Evolutionary conservation across 2,888 invertebrate genomes (phyloP).

Genomic region (Calliscelio sp.): DNA sequence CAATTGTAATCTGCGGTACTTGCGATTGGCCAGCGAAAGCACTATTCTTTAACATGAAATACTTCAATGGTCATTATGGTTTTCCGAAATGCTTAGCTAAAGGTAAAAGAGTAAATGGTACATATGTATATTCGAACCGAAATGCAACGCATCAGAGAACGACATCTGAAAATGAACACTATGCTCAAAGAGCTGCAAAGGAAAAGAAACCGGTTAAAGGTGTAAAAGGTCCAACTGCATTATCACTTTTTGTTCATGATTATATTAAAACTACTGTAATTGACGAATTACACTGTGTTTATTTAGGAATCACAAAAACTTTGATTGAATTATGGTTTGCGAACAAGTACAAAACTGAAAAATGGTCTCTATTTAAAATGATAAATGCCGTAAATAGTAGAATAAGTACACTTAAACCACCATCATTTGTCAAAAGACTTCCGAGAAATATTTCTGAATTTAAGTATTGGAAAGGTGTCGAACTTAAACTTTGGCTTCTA

Average conservation of each 20-base stretch:
- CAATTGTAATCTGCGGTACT: constrained; percentile 31
- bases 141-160: not conserved
- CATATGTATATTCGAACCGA: not conserved
- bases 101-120: not conserved
- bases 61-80: constrained; percentile 17
- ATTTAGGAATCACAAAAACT: constrained; percentile 22
- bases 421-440: constrained; percentile 16
- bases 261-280: constrained; percentile 13
- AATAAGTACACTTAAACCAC: not conserved
- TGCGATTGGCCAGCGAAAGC: constrained; percentile 41
- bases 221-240: constrained; percentile 20
- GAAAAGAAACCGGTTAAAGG: not conserved
- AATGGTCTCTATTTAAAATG: not conserved
- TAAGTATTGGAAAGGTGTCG: constrained; percentile 15
- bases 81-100: constrained; percentile 17
- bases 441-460: constrained; percentile 10
- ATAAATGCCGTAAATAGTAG: not conserved
- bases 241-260: constrained; percentile 7
- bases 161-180: not conserved
- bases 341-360: not conserved
- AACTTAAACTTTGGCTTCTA: constrained; percentile 23
- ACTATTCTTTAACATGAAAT: constrained; percentile 32
- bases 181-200: not conserved
- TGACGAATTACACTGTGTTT: constrained; percentile 15
- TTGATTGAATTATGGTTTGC: constrained; percentile 14